phyloP scores from a whole-genome alignment of 2,888 invertebrate genomes.

The Argyresthia albistria region DNA sequence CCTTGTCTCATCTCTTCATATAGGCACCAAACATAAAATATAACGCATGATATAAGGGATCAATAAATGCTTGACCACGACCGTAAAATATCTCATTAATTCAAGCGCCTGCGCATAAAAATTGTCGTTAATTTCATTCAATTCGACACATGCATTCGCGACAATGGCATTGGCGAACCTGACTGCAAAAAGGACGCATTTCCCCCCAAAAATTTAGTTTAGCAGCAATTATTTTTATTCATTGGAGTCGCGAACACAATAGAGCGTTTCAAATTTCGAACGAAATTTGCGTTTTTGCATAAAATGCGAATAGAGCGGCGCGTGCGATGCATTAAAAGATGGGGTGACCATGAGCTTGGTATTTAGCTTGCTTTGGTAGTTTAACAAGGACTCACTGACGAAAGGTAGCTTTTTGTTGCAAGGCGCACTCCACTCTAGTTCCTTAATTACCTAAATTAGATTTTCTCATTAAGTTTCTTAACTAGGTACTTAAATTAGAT shows the following conservation, averaged over 20 bases:
- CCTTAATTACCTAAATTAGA: too few relatives aligned
- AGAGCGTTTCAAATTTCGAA: constrained; percentile 68
- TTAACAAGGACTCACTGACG: too few relatives aligned
- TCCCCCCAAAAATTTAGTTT: constrained; percentile 54
- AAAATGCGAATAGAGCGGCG: constrained; percentile 54
- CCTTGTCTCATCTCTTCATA: too few relatives aligned
- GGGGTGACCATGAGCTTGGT: constrained; percentile 22
- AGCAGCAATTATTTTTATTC: constrained; percentile 64
- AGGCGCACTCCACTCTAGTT: too few relatives aligned
- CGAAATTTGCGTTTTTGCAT: constrained; percentile 73
- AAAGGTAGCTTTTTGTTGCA: too few relatives aligned
- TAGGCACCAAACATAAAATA: too few relatives aligned
- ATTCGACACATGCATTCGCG: constrained; percentile 36
- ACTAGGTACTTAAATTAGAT: too few relatives aligned
- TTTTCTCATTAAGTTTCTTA: too few relatives aligned
- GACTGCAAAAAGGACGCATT: constrained; percentile 20
- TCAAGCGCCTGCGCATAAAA: constrained; percentile 57
- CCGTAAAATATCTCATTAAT: constrained; percentile 46
- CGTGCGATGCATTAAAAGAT: constrained; percentile 49
- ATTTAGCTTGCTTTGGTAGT: too few relatives aligned
- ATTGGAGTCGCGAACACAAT: constrained; percentile 47
- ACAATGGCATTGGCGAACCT: constrained; percentile 1
- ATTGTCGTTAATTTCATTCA: constrained; percentile 46
- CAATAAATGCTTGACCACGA: constrained; percentile 42
- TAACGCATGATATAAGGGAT: constrained; percentile 12